Percentiles rank a stretch among this genome's conserved stretches.
Evolutionary conservation across 2,797 vertebrate genomes (phyloP).

Genomic region (Galagoides demidoff): DNA sequence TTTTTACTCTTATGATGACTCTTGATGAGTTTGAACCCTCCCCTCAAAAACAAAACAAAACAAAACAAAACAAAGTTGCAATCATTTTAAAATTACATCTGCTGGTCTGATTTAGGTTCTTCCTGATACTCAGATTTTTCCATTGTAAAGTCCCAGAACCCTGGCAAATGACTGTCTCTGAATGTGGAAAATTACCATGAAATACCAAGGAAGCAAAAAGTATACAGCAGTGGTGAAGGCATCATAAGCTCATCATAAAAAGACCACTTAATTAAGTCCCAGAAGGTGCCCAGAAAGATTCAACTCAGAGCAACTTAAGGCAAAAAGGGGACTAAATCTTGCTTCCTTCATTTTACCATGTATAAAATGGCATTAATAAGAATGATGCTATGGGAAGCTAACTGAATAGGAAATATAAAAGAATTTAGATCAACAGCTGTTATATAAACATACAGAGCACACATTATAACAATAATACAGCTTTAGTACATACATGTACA

Average conservation of each 20-base stretch:
- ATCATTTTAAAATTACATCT: not conserved
- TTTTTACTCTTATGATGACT: not conserved
- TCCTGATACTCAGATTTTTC: not conserved
- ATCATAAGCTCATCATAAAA: not conserved
- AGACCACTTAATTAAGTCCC: not conserved
- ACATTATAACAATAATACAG: not conserved
- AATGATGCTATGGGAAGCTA: not conserved
- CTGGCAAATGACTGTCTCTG: not conserved
- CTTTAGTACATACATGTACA: too few relatives aligned
- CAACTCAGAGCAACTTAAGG: not conserved
- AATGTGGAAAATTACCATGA: not conserved
- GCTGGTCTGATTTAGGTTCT: not conserved
- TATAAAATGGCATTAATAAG: not conserved
- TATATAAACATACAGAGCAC: not conserved
- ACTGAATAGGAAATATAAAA: not conserved
- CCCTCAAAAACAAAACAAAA: too few relatives aligned
- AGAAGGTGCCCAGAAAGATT: not conserved
- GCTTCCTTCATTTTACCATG: not conserved
- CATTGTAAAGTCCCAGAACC: not conserved
- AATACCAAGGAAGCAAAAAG: not conserved
- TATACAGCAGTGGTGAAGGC: not conserved
- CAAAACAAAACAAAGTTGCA: not conserved
- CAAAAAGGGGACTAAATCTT: not conserved
- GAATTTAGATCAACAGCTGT: not conserved
- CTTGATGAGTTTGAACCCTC: not conserved